Evolutionary conservation across 2,888 invertebrate species (phyloP), one percentile per base, ranked within the genome.

Genomic region (Drosophila merina): DNA sequence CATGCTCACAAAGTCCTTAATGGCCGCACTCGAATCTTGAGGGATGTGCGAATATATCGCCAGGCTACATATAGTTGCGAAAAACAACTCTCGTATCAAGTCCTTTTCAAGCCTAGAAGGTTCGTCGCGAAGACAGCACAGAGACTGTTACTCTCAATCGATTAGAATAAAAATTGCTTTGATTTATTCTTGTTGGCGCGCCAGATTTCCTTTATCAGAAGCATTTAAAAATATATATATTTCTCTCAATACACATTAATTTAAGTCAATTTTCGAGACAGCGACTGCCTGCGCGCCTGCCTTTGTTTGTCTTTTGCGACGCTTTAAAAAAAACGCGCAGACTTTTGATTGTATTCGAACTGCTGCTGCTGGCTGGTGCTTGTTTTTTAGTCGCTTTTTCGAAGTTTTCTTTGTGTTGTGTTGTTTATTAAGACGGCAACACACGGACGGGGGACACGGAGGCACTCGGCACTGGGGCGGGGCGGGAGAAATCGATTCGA

Each of bases 1-100:
- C 92, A 92, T 92, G 92, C 92, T 92, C 92, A 92, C 92, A 91
- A 90, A 89, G 88, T 88, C 86, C 86, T 89, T 80, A 88, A 89
- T 90, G 91, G 91, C 90, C 88, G 91, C 69, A 63, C 79, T 63
- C 57, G 70, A 75, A 67, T 72, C 31, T 50, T 56, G 69, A 57
- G 57, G 49, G 47, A 49, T n/a, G 36, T n/a, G 48, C 49, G 28
- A 49, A n/a, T 12, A 6, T 48, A 20, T 49, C 42, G 36, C n/a
- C 28, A 12, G 48, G 77, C 85, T 82, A 82, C 87, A 82, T 82
- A 76, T 63, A 87, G 70, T 20, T 20, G 20, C 20, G 20, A 20
- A 20, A 20, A 20, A 20, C 20, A 20, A 20, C 20, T 20, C 20
- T 20, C 20, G 20, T 20, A 14, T 14, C 14, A 14, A 20, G 36